Evolutionary conservation across 2,113 vertebrate genomes (phyloP), one percentile per base, ranked within the genome.

Genomic region (Centropus bengalensis): DNA sequence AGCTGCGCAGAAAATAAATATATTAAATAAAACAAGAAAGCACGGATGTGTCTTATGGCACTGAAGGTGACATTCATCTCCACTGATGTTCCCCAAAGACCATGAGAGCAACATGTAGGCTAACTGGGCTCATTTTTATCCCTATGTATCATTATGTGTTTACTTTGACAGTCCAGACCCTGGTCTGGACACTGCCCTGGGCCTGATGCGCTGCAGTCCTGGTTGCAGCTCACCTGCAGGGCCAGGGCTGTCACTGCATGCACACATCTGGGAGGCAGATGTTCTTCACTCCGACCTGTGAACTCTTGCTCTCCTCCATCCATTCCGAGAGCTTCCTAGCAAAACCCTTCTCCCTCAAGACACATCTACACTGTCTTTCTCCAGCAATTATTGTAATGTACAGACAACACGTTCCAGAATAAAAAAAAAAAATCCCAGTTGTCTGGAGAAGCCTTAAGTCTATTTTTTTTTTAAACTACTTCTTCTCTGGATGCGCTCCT

Each of bases 1-100:
- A 99, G 98, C 99, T 99, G 97, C 44, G 91, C 63, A 60, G 22
- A 87, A 78, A 91, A 73, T 14, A 84, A 67, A 68, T 2, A 60
- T 80, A 30, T 3, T 19, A 56, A n/a, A 55, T 26, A 2, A 47
- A 83, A 6, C n/a, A 60, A 67, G 32, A 59, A 60, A 58, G 45
- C 11, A 40, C 2, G 18, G 52, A 67, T 12, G 20, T 55, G 33
- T 40, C 44, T 79, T 44, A 45, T 7, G 11, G 62, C 84, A 82
- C 14, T 22, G 32, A 91, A 85, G 18, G 8, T 12, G 76, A 83
- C 21, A 28, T 11, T 44, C 1, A 47, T 44, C 75, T 79, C 32
- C 40, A 75, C 58, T 82, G 82, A 32, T 5, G 17, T 7, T 51
- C 32, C 56, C 28, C 30, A 33, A 73, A 44, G 42, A 77, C 51